Conservation (phyloP, 23 tunicate genomes). For the Corella eumyota region DNA sequence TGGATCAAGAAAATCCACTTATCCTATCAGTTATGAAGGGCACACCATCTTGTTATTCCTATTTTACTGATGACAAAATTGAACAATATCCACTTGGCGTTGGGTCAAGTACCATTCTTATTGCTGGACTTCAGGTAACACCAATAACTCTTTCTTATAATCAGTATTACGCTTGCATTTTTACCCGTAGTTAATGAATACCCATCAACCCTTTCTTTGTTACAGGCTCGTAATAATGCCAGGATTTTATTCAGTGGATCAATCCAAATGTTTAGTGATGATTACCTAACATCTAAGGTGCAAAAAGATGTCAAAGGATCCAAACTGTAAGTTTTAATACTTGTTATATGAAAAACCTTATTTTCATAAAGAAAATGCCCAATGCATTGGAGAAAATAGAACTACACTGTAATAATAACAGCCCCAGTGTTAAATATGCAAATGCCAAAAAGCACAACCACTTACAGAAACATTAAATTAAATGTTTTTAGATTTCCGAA, state of each 20-base stretch:
- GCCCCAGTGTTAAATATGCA: too few relatives aligned
- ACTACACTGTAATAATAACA: too few relatives aligned
- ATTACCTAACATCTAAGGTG: constrained; percentile 51
- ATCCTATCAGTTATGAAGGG: constrained; percentile 75
- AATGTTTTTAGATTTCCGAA: too few relatives aligned
- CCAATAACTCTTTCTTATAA: too few relatives aligned
- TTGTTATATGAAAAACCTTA: neutral
- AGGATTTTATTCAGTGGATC: constrained; percentile 82
- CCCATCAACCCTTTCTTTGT: neutral
- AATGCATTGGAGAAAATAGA: too few relatives aligned
- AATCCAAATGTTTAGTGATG: constrained; percentile 67
- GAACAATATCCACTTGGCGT: constrained; percentile 93
- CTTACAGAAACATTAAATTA: too few relatives aligned
- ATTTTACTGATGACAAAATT: constrained; percentile 83
- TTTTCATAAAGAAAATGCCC: too few relatives aligned
- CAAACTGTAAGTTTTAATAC: constrained; percentile 22
- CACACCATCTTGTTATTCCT: constrained; percentile 69
- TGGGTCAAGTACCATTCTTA: constrained; percentile 70
- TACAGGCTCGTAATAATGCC: constrained; percentile 98
- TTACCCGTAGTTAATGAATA: too few relatives aligned
- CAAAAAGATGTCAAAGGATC: constrained; percentile 35
- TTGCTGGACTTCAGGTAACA: constrained; percentile 92
- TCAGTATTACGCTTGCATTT: too few relatives aligned
- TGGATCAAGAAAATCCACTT: constrained; percentile 86
- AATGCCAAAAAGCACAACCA: too few relatives aligned